Evolutionary conservation across 2,797 vertebrate genomes (phyloP), one percentile per base, ranked within the genome.

Genomic region (Chromis chromis): DNA sequence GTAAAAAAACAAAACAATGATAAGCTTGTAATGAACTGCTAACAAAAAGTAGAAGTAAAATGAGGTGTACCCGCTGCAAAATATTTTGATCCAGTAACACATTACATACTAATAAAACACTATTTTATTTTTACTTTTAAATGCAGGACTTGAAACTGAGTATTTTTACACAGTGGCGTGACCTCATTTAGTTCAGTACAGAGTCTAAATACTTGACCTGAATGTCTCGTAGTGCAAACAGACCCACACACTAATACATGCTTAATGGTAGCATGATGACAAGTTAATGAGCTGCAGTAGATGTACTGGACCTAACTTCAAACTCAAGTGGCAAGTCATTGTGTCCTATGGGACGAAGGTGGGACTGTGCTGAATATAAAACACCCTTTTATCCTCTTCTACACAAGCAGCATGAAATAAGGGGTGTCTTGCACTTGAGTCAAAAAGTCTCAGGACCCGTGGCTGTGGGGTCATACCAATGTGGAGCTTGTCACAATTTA

Each of bases 301-400:
- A 65, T 46, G 28, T 42, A 57, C 31, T 60, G 16, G 42, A 53
- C 44, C 58, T 55, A 64, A 78, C 62, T 36, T 49, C 42, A 57
- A 2, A 39, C 28, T 53, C 12, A 70, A 66, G 74, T 48, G 31
- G 44, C 22, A 25, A 49, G 53, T 67, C 28, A 36, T 4, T 49
- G 40, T 31, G 40, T 36, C 17, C 25, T 14, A 14, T 13, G 22
- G 52, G 50, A 70, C 31, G 33, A 65, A 52, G 52, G 64, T 55
- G 28, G 31, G 28, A 42, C 50, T 44, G 48, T 11, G 44, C 10
- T 71, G 24, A 59, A 61, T 61, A 54, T 49, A 39, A 71, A 64
- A 71, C 62, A 33, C 10, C 54, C 59, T 56, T 40, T 67, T 19
- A 49, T 49, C 19, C 25, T 58, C 19, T 59, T 24, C 21, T 40